Evolutionary conservation across 2,888 invertebrate genomes (phyloP).

Genomic region (Didymodactylos carnosus): DNA sequence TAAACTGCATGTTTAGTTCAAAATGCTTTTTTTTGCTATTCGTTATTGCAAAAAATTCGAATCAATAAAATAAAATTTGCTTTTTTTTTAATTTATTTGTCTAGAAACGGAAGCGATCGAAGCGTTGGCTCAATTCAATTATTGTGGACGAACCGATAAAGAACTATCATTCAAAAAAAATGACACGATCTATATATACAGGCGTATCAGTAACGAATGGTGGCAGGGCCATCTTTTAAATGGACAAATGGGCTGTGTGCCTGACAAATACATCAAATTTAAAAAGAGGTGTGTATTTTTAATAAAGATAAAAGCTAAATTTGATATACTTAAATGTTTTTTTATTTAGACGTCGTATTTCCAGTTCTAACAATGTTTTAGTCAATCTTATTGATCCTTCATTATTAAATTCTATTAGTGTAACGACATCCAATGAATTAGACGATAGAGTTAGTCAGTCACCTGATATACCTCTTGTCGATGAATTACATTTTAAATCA

Average conservation of each 20-base stretch:
- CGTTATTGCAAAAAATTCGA: neutral
- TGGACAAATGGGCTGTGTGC: neutral
- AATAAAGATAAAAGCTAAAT: neutral
- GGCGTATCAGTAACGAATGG: conserved; percentile 61
- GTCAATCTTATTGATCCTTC: neutral
- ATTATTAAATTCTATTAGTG: neutral
- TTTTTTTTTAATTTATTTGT: conserved; percentile 17
- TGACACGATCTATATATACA: conserved; percentile 50
- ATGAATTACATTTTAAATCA: neutral
- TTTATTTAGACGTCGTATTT: neutral
- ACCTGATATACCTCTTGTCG: neutral
- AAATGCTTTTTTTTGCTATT: too few relatives aligned
- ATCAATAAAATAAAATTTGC: neutral
- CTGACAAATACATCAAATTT: neutral
- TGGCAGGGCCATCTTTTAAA: conserved; percentile 53
- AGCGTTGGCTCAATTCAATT: conserved; percentile 59
- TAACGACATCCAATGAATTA: conserved; percentile 2
- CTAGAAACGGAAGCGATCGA: conserved; percentile 52
- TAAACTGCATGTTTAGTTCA: too few relatives aligned
- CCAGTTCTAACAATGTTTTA: neutral
- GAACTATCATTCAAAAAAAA: conserved; percentile 58
- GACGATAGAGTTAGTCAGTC: neutral
- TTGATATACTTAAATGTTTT: too few relatives aligned
- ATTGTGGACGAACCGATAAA: conserved; percentile 52
- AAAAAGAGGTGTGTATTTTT: neutral